Evolutionary conservation across 2,888 invertebrate species (phyloP).

Genomic region (Drosophila nr. fundita): DNA sequence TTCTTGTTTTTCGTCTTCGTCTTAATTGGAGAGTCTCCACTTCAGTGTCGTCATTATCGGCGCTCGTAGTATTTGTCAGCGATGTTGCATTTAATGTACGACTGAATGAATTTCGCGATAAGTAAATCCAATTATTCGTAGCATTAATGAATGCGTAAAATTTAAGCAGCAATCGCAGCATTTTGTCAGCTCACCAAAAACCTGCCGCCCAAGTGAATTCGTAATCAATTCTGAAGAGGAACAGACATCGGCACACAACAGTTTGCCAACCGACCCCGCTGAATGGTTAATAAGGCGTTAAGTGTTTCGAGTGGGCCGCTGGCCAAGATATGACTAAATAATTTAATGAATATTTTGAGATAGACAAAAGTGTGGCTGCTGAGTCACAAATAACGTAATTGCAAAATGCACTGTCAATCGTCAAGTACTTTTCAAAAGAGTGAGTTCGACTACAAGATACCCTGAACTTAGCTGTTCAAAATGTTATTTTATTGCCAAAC

Average conservation of each 20-base stretch:
- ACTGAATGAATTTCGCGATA: constrained; percentile 78
- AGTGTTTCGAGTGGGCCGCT: constrained; percentile 60
- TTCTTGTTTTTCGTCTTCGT: constrained; percentile 16
- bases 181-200: constrained; percentile 52
- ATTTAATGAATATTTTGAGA: constrained; percentile 65
- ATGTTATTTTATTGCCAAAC: not conserved
- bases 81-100: constrained; percentile 46
- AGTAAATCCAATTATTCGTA: constrained; percentile 78
- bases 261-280: not conserved
- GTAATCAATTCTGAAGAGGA: constrained; percentile 59
- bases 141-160: constrained; percentile 80
- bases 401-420: not conserved
- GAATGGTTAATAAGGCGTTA: constrained; percentile 62
- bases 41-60: constrained; percentile 48
- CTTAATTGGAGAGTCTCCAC: constrained; percentile 28
- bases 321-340: constrained; percentile 63
- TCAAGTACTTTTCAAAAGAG: constrained; percentile 8
- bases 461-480: not conserved
- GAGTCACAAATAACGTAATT: constrained; percentile 22
- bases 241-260: constrained; percentile 7
- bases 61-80: constrained; percentile 36
- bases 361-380: constrained; percentile 31
- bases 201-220: constrained; percentile 59
- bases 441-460: not conserved
- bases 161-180: constrained; percentile 62